phyloP scores from a whole-genome alignment of 2,888 invertebrate species.

The Isoperla grammatica region DNA sequence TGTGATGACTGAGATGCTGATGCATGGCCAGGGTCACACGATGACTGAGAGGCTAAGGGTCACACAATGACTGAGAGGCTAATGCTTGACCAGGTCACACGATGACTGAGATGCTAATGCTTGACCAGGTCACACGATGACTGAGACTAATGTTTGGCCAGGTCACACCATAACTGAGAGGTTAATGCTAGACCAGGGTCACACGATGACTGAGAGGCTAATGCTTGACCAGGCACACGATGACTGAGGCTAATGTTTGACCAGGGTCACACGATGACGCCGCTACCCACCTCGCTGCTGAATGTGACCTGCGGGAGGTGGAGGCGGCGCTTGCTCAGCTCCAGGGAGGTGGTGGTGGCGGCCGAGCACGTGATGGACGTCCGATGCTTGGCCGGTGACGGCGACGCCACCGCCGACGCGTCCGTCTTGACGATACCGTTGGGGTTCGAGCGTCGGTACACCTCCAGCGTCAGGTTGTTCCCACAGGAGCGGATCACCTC shows the following conservation, averaged over 20 bases:
- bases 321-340: conserved; percentile 54
- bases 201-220: no score
- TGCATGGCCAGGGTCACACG: no score
- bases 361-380: conserved; percentile 63
- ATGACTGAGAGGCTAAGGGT: no score
- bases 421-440: conserved; percentile 42
- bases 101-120: no score
- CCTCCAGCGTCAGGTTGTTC: conserved; percentile 62
- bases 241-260: background rate
- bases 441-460: conserved; percentile 55
- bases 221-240: no score
- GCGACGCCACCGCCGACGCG: conserved; percentile 27
- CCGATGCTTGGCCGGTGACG: conserved; percentile 41
- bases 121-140: no score
- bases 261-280: conserved; percentile 64
- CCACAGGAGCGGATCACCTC: conserved; percentile 65
- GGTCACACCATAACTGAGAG: no score
- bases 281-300: conserved; percentile 87
- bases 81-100: no score
- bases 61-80: no score
- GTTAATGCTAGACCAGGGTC: no score
- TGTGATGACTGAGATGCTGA: no score
- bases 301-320: conserved; percentile 79
- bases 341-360: conserved; percentile 47
- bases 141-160: no score